Conservation (phyloP, 1,140 invertebrate species). For the Drosophila simulans region DNA sequence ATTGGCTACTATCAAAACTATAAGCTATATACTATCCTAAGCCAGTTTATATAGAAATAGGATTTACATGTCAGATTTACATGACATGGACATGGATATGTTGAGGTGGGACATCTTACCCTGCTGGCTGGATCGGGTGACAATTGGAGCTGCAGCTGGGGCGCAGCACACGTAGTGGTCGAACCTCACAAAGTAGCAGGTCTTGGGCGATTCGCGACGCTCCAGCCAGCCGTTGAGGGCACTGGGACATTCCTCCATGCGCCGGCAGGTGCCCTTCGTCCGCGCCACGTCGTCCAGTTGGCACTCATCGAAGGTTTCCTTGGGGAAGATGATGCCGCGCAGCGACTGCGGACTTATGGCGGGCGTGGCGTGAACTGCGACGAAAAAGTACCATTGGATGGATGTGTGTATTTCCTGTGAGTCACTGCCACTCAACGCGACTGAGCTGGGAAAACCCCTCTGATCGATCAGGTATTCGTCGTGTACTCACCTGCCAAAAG, state of each 20-base stretch:
- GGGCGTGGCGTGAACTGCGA: conserved; percentile 30
- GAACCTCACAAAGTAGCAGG: conserved; percentile 77
- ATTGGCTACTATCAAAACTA: no score
- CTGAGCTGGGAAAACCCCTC: not conserved
- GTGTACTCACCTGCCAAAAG: conserved; percentile 9
- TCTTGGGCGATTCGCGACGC: conserved; percentile 55
- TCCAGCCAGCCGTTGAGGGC: conserved; percentile 58
- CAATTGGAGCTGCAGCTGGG: conserved; percentile 1
- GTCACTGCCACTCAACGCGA: not conserved
- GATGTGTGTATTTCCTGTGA: not conserved
- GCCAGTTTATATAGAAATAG: no score
- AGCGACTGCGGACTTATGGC: conserved; percentile 54
- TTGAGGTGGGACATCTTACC: conserved; percentile 29
- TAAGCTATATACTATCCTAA: no score
- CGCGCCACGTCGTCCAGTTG: conserved; percentile 40
- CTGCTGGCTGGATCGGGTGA: conserved; percentile 37
- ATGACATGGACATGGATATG: not conserved
- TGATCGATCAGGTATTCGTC: no score
- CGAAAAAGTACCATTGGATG: not conserved
- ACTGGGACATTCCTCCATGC: conserved; percentile 59
- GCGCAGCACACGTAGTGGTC: conserved; percentile 75
- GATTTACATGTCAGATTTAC: no score
- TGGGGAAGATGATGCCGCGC: conserved; percentile 69
- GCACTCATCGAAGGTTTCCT: conserved; percentile 72
- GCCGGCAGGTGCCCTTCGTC: conserved; percentile 53